Evolutionary conservation across 2,888 invertebrate genomes (phyloP).

Genomic region (Cordilura impudica): DNA sequence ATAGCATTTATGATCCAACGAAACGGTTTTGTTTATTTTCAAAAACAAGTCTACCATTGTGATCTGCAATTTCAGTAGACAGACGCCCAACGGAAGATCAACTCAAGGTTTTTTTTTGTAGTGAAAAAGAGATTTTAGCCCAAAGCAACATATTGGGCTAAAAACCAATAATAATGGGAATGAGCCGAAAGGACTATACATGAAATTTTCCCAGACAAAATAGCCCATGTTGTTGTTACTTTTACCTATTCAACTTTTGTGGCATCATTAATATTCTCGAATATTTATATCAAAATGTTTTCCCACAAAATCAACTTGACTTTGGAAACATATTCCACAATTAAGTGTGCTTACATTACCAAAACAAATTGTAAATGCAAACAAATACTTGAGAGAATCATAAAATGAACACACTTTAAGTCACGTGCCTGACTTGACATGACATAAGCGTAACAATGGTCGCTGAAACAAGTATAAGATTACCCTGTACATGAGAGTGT

Average conservation of each 20-base stretch:
- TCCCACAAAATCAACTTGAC: constrained; percentile 46
- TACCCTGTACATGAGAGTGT: constrained; percentile 23
- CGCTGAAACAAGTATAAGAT: constrained; percentile 33
- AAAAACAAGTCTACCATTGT: no score
- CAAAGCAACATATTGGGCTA: no score
- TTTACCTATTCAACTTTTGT: background rate
- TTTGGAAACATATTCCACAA: constrained; percentile 30
- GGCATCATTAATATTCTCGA: background rate
- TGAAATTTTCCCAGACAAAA: no score
- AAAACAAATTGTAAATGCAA: constrained; percentile 59
- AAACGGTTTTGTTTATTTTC: no score
- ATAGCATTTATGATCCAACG: no score
- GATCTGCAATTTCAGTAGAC: no score
- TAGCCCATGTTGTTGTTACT: no score
- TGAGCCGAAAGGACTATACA: no score
- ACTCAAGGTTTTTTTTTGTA: no score
- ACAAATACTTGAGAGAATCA: constrained; percentile 50
- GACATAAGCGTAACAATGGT: constrained; percentile 57
- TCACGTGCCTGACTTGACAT: constrained; percentile 52
- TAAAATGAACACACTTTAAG: constrained; percentile 49
- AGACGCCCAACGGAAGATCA: no score
- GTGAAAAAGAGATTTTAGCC: no score
- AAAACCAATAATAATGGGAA: no score
- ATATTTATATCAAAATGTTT: background rate
- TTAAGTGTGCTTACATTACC: constrained; percentile 53